Evolutionary conservation across 1,140 invertebrate species (phyloP).

Genomic region (Drepana arcuata): DNA sequence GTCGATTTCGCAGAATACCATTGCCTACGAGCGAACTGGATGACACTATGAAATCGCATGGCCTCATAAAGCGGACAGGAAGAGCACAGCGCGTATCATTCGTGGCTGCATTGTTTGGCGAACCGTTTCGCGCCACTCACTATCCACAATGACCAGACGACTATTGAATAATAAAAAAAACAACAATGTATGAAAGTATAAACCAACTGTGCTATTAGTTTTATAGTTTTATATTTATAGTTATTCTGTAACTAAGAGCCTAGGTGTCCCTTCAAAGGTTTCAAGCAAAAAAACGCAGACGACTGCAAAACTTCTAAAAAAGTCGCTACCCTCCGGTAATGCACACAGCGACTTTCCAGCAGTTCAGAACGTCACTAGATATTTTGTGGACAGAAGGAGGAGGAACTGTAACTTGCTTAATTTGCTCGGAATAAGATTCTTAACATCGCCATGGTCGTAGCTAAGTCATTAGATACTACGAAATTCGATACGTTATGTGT

Average conservation of each 20-base stretch:
- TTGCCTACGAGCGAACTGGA: constrained; percentile 1
- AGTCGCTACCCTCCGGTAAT: not conserved
- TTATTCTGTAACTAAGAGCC: not conserved
- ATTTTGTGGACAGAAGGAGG: too few relatives aligned
- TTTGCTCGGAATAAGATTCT: too few relatives aligned
- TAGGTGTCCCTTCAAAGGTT: not conserved
- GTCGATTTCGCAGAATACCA: too few relatives aligned
- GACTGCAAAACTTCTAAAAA: not conserved
- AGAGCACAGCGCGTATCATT: constrained; percentile 31
- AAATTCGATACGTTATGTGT: too few relatives aligned
- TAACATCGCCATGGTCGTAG: too few relatives aligned
- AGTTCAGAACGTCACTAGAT: too few relatives aligned
- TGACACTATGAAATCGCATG: constrained; percentile 33
- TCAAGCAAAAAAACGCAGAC: not conserved
- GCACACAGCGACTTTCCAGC: too few relatives aligned
- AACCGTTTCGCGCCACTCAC: constrained; percentile 37
- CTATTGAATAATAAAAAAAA: constrained; percentile 4
- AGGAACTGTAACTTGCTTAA: too few relatives aligned
- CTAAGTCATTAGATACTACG: too few relatives aligned
- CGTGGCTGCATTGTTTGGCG: constrained; percentile 36
- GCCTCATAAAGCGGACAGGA: constrained; percentile 38
- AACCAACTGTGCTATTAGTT: not conserved
- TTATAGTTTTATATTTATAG: not conserved
- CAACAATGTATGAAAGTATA: not conserved
- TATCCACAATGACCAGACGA: constrained; percentile 24